Base-by-base conservation (phyloP, 2,113 vertebrate genomes). In the Mobula birostris region DNA sequence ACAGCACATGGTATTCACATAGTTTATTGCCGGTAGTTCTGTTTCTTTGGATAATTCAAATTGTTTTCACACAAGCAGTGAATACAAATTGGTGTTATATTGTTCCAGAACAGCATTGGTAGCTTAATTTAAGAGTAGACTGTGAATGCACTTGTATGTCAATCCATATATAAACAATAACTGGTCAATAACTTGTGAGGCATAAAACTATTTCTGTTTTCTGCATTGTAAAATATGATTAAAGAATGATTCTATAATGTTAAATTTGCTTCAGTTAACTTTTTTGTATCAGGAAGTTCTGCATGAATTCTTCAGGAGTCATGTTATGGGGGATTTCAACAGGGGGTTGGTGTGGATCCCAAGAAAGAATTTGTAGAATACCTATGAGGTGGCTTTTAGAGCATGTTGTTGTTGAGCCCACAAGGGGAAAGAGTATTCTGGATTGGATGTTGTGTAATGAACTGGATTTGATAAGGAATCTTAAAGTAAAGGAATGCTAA, bases 211-310 rank as follows among this genome's bases (percentile, higher is more conserved):
- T 63, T 63, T 87, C 58, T n/a, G 58, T 88, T 88, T 58, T 4
- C 27, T 88, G 83, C 14, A 88, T 88, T 63, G 83, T 88, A 14
- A n/a, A 29, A 88, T 88, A 56, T 88, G 14, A 88, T 88, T 88
- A 88, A 88, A 88, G 24, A 88, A 29, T 88, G 83, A 63, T 88
- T n/a, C 58, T 63, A 0, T n/a, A n/a, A 63, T 48, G 83, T 63
- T 63, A 88, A 56, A 27, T 27, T 61, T 58, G 29, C 58, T 61
- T 87, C 21, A 27, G 6, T 19, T 21, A 5, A 83, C 24, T 21
- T 8, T 83, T 56, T 56, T 85, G 40, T 85, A 19, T 24, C 24
- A 29, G 48, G 21, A 24, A 7, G 40, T 85, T 56, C 21, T 58
- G 27, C 12, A 17, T 88, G 56, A 15, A 48, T 48, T 48, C 48